Evolutionary conservation across 2,113 vertebrate species (phyloP), one percentile per base, ranked within the genome.

Genomic region (Phylloscopus trochiloides): DNA sequence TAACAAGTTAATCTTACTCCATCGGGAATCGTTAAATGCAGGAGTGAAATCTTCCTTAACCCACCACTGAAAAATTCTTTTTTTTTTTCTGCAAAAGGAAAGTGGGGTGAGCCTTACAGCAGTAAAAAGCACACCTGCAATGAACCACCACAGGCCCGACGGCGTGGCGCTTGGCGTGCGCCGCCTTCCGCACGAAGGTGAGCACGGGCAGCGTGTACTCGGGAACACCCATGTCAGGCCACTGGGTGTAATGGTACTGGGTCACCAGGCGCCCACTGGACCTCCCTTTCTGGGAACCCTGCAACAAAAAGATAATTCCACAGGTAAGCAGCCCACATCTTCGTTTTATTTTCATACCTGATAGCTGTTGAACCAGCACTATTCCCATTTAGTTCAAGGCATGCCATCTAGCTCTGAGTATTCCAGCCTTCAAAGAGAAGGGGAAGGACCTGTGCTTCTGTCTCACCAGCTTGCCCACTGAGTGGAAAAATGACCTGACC

Each of bases 151-250:
- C 92, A 4, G 99, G 99, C n/a, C 99, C 99, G 12, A 97, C 97
- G 8, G 97, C 95, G 0, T 98, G 97, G 16, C 96, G 94, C 94
- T 98, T 98, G 55, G 98, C 98, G 5, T 96, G 97, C 4, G 99
- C 98, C 0, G 99, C 99, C 94, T 99, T 99, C 86, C 98, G 98
- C 96, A 99, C 97, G 9, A 99, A 99, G 79, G 98, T 98, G 83
- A 99, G 98, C 50, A 99, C 98, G 0, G 99, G 99, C 78, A 99
- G 98, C 0, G 98, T 96, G 15, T 99, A 99, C 13, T 99, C 99
- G 0, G 99, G 99, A 65, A 99, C 99, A 6, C 99, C 99, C 99
- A 99, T 99, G 96, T 99, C 99, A 25, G 99, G 99, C 99, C 99
- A 99, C 95, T 99, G 99, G 22, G 99, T 99, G 93, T 99, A 99